These are phyloP conservation scores for Fistularia commersonii DNA, from an alignment of 2,797 vertebrate genomes.

Conservation along the genomic window DNA sequence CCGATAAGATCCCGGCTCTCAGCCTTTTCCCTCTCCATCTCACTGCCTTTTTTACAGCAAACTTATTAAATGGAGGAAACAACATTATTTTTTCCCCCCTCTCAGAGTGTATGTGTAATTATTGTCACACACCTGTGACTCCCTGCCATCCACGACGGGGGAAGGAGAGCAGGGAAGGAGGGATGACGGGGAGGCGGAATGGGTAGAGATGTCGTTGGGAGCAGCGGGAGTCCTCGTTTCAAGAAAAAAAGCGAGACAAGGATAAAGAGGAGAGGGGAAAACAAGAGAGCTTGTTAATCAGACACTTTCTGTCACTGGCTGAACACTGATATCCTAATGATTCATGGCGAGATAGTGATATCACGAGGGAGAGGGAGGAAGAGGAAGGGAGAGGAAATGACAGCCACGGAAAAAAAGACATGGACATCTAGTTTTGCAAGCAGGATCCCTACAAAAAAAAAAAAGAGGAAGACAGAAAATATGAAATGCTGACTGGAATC, in stretches of 20 bases:
- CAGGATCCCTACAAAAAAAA: slow-evolving; percentile 34
- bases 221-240: slow-evolving; percentile 76
- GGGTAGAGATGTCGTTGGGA: slow-evolving; percentile 69
- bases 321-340: slow-evolving; percentile 78
- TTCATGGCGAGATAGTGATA: slow-evolving; percentile 71
- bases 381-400: slow-evolving; percentile 38
- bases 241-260: slow-evolving; percentile 49
- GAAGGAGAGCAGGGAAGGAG: slow-evolving; percentile 62
- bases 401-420: slow-evolving; percentile 28
- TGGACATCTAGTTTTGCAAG: slow-evolving; percentile 52
- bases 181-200: slow-evolving; percentile 39
- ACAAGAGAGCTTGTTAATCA: slow-evolving; percentile 77
- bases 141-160: slow-evolving; percentile 76
- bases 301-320: slow-evolving; percentile 74
- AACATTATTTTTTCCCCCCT: slow-evolving; percentile 77
- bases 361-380: slow-evolving; percentile 57
- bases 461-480: slow-evolving; percentile 20
- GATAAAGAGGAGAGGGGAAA: slow-evolving; percentile 66
- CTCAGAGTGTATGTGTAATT: slow-evolving; percentile 93
- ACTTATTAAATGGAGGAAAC: slow-evolving; percentile 98
- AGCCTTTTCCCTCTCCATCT: slow-evolving; percentile 69
- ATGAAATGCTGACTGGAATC: slow-evolving; percentile 47
- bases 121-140: slow-evolving; percentile 98
- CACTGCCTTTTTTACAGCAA: slow-evolving; percentile 93
- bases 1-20: slow-evolving; percentile 89